Conservation (phyloP, 2,888 invertebrate genomes). For the Acanthosoma haemorrhoidale region DNA sequence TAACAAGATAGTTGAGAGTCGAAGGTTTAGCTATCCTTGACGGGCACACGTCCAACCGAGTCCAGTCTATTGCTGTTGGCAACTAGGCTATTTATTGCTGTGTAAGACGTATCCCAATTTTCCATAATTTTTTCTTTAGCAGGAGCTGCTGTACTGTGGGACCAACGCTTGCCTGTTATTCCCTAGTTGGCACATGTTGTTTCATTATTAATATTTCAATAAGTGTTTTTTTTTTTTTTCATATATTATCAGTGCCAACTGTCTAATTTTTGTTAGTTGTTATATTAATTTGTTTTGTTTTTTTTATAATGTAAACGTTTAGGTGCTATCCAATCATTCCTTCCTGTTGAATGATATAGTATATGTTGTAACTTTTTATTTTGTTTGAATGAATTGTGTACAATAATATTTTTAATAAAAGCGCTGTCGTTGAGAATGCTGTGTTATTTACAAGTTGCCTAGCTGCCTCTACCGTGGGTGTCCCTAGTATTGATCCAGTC, state of each 20-base stretch:
- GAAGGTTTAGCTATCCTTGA: background rate
- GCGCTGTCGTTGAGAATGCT: background rate
- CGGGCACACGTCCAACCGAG: background rate
- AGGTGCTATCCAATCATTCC: conserved; percentile 11
- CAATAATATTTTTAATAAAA: conserved; percentile 4
- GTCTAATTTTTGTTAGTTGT: background rate
- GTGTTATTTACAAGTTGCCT: background rate
- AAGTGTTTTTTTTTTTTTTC: background rate
- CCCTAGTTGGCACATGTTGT: background rate
- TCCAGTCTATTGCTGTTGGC: background rate
- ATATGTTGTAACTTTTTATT: background rate
- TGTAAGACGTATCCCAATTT: too few species aligned
- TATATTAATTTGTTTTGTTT: background rate
- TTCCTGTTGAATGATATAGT: conserved; percentile 1
- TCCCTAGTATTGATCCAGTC: too few species aligned
- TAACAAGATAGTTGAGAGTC: too few species aligned
- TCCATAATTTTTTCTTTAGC: too few species aligned
- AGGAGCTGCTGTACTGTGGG: too few species aligned
- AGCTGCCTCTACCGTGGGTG: too few species aligned
- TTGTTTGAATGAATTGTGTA: background rate
- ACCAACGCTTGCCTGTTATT: conserved; percentile 9
- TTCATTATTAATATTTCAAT: background rate
- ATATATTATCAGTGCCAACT: background rate
- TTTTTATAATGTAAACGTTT: background rate
- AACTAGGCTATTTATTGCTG: background rate